phyloP scores from a whole-genome alignment of 2,797 vertebrate species.

The Buphagus erythrorhynchus region DNA sequence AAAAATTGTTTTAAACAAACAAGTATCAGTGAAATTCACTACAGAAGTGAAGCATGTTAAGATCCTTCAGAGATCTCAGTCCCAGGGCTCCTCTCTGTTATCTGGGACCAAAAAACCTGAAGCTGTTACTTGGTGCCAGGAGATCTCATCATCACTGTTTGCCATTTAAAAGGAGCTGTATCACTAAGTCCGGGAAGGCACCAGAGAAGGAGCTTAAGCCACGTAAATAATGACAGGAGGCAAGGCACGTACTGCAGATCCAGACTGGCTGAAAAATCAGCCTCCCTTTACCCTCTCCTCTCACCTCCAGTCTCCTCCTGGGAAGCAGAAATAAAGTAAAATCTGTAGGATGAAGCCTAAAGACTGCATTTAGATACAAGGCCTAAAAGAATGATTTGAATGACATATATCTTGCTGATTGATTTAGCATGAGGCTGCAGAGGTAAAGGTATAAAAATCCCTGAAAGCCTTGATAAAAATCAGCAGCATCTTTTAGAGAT shows the following conservation, averaged over 20 bases:
- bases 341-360: background rate
- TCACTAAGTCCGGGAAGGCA: background rate
- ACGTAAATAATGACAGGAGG: background rate
- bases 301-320: background rate
- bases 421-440: background rate
- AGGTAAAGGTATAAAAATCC: constrained; percentile 3
- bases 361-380: constrained; percentile 46
- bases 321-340: background rate
- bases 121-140: background rate
- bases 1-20: background rate
- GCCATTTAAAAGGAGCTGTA: background rate
- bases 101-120: background rate
- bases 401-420: background rate
- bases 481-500: background rate
- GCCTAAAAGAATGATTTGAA: background rate
- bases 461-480: background rate
- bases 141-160: background rate
- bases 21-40: background rate
- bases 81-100: background rate
- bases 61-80: background rate
- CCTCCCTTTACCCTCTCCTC: background rate
- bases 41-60: background rate
- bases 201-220: background rate
- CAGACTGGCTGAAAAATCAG: background rate
- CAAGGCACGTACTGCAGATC: background rate